Evolutionary conservation across 2,888 invertebrate species (phyloP), one percentile per base, ranked within the genome.

Genomic region (Campaea margaritaria): DNA sequence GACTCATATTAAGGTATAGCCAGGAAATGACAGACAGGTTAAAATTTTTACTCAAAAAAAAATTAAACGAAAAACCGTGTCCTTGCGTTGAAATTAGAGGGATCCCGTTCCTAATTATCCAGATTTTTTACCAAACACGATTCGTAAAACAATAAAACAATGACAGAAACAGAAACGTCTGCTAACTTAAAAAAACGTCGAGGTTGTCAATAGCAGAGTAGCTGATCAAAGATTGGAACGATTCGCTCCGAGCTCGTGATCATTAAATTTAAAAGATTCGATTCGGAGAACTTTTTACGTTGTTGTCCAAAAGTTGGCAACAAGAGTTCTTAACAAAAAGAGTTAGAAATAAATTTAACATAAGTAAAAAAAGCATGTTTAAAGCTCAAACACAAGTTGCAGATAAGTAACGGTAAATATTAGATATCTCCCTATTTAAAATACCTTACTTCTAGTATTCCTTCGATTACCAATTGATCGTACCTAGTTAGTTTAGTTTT

Each of bases 201-300:
- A 38, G 47, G 21, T 9, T 39, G 42, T 43, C 41, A 16, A 38
- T 49, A 15, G 58, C 10, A 43, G 44, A 46, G 48, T 14, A 58
- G 56, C 21, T 60, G 58, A 62, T 65, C 53, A 48, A 56, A 60
- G 54, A 65, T 62, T 60, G 48, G 48, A 65, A 54, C 52, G 57
- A 45, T 48, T 54, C 51, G 39, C 38, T 50, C 27, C 34, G 34
- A 65, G 61, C 60, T 64, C 47, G 60, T 55, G 55, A 49, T 64
- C 59, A 55, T 64, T 62, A 64, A 34, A 47, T 43, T 53, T 27
- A 21, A 58, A 46, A 46, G 31, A 58, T 62, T 49, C 39, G 45
- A 10, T 55, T 65, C 56, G 34, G 21, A 59, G 64, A 63, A 60
- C 42, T 21, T 16, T 51, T 55, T 51, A 54, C 43, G n/a, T 14